Evolutionary conservation across 2,797 vertebrate genomes (phyloP), one percentile per base, ranked within the genome.

Genomic region (Sciaenops ocellatus): DNA sequence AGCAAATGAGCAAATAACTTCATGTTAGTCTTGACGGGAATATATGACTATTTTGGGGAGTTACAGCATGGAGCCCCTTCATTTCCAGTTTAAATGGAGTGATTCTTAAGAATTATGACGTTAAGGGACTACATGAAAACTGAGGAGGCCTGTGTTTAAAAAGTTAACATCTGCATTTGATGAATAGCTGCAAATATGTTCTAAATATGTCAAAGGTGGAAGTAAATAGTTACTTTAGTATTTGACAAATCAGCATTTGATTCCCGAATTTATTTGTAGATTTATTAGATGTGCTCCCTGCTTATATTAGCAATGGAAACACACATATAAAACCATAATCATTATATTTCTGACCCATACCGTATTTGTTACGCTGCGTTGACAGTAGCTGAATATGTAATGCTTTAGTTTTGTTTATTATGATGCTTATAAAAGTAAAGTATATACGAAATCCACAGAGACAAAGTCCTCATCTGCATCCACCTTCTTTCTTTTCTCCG

Each of bases 1-100:
- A 94, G 34, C 90, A 94, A 94, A 93, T 90, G 90, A 91, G 91
- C 87, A 92, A 93, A 93, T 87, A 91, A 90, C 78, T 92, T 79
- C 79, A 91, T 82, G 90, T 92, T 92, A 89, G 88, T 81, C 84
- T 78, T 91, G 92, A 94, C 82, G 76, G 87, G 82, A 89, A 92
- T 90, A 92, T 91, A 91, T 83, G 86, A 84, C 72, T 88, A 54
- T 85, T 89, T 82, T 64, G 74, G 70, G 80, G 69, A 83, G 77
- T 76, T 91, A 69, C 76, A 87, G 88, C 79, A 74, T 47, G 38
- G 78, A 84, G 69, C 73, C 69, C 62, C 64, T 75, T 83, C 76
- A 60, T 90, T 92, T 89, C 54, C 83, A 88, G 62, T 90, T 91
- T 88, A 90, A 90, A 87, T 87, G 61, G 83, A 87, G 78, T 88